Conservation (phyloP, 1,140 invertebrate species). For the Steinernema khuongi region DNA sequence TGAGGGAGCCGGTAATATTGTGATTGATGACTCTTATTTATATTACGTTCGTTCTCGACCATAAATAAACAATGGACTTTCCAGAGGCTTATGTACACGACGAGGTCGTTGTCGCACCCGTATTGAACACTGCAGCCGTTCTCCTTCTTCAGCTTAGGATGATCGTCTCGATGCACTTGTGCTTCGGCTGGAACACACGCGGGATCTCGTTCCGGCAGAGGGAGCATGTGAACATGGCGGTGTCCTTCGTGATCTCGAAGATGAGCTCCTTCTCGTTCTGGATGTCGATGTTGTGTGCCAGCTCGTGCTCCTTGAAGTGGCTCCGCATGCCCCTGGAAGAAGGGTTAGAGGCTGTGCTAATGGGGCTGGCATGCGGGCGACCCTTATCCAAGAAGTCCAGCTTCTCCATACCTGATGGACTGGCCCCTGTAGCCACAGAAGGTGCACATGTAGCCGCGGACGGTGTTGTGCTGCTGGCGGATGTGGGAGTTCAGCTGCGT, state of each 20-base stretch:
- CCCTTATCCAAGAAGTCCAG: too few species aligned
- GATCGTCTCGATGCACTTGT: not conserved
- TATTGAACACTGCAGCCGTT: too few species aligned
- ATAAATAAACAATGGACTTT: slow-evolving; percentile 2
- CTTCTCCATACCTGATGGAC: too few species aligned
- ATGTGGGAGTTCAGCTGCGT: slow-evolving; percentile 22
- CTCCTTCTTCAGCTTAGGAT: not conserved
- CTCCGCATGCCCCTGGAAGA: not conserved
- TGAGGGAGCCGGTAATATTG: not conserved
- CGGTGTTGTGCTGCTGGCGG: slow-evolving; percentile 19
- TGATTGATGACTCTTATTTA: not conserved
- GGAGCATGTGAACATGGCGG: not conserved
- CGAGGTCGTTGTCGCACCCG: too few species aligned
- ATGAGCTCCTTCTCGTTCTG: slow-evolving; percentile 3
- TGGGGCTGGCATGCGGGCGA: too few species aligned
- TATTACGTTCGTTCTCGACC: not conserved
- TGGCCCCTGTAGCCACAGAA: slow-evolving; percentile 26
- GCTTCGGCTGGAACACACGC: not conserved
- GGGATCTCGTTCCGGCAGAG: not conserved
- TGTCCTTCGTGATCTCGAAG: slow-evolving; percentile 2
- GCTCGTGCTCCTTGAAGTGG: slow-evolving; percentile 1
- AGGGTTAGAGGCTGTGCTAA: too few species aligned
- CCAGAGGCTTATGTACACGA: not conserved
- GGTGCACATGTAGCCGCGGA: slow-evolving; percentile 31
- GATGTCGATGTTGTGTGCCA: not conserved